A percentile compares a stretch with the other conserved stretches of the same genome.
Conservation (phyloP, 2,888 invertebrate genomes). For the Trichogramma evanescens region DNA sequence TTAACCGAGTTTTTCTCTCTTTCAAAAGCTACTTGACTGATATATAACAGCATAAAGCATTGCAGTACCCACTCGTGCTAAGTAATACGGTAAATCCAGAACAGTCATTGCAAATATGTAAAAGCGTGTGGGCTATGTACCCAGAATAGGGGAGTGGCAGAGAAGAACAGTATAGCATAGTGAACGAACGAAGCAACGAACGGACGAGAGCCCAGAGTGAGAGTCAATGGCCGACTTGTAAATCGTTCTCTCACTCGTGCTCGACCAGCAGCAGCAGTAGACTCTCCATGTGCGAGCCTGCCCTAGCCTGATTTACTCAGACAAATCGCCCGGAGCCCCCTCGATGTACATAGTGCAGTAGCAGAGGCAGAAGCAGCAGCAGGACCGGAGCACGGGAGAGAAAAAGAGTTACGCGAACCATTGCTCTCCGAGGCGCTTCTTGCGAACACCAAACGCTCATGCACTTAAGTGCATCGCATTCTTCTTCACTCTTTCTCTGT, state of each 20-base stretch:
- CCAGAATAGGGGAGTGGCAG: too few species aligned
- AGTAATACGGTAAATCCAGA: too few species aligned
- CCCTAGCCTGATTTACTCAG: constrained; percentile 7
- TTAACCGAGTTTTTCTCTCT: too few species aligned
- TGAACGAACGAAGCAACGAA: too few species aligned
- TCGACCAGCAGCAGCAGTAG: neutral
- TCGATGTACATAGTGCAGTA: too few species aligned
- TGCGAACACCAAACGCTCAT: neutral
- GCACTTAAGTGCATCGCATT: constrained; percentile 11
- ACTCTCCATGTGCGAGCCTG: neutral
- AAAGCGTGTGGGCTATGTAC: too few species aligned
- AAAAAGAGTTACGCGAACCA: constrained; percentile 10
- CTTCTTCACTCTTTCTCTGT: neutral
- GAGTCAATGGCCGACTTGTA: constrained; percentile 16
- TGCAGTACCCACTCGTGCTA: too few species aligned
- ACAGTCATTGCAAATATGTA: too few species aligned
- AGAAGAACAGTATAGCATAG: too few species aligned
- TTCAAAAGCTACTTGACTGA: too few species aligned
- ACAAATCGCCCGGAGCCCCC: constrained; percentile 7
- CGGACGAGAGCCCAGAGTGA: neutral
- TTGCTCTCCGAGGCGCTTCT: constrained; percentile 1
- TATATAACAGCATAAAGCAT: too few species aligned
- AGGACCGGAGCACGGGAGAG: neutral
- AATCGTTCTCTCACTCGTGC: neutral
- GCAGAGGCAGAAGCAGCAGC: too few species aligned